Evolutionary conservation across 1,140 invertebrate species (phyloP).

Genomic region (Drepana arcuata): DNA sequence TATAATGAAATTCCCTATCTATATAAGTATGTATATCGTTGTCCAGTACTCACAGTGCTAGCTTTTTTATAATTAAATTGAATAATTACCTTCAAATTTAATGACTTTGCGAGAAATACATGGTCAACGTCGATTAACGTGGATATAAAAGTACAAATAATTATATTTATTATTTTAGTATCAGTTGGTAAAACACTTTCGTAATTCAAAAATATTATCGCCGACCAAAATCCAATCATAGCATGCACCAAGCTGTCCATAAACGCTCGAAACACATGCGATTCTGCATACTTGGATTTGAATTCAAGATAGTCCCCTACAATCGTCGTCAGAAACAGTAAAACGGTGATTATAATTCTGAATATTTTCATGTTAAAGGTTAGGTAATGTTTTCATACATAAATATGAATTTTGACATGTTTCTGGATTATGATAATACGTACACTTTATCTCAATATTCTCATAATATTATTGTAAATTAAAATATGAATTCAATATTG

Average conservation of each 20-base stretch:
- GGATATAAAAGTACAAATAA: slow-evolving; percentile 40
- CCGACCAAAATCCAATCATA: slow-evolving; percentile 32
- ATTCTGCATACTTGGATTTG: slow-evolving; percentile 35
- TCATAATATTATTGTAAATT: too few relatives aligned
- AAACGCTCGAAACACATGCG: slow-evolving; percentile 30
- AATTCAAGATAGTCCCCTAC: slow-evolving; percentile 47
- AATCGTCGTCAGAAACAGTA: slow-evolving; percentile 23
- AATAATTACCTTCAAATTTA: slow-evolving; percentile 41
- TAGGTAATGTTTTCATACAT: too few relatives aligned
- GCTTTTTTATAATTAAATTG: background rate
- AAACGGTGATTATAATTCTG: slow-evolving; percentile 25
- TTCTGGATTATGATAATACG: too few relatives aligned
- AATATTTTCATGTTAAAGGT: slow-evolving; percentile 29
- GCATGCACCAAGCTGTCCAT: slow-evolving; percentile 36
- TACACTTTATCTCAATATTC: too few relatives aligned
- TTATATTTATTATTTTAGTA: slow-evolving; percentile 24
- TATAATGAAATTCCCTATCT: background rate
- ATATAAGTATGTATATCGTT: background rate
- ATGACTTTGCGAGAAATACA: slow-evolving; percentile 38
- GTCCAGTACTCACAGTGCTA: too few relatives aligned
- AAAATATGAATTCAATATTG: too few relatives aligned
- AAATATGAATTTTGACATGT: too few relatives aligned
- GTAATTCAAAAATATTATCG: slow-evolving; percentile 37
- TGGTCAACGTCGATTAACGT: slow-evolving; percentile 50
- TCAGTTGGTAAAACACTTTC: slow-evolving; percentile 19